Evolutionary conservation across 2,113 vertebrate genomes (phyloP).

Genomic region (Suncus etruscus): DNA sequence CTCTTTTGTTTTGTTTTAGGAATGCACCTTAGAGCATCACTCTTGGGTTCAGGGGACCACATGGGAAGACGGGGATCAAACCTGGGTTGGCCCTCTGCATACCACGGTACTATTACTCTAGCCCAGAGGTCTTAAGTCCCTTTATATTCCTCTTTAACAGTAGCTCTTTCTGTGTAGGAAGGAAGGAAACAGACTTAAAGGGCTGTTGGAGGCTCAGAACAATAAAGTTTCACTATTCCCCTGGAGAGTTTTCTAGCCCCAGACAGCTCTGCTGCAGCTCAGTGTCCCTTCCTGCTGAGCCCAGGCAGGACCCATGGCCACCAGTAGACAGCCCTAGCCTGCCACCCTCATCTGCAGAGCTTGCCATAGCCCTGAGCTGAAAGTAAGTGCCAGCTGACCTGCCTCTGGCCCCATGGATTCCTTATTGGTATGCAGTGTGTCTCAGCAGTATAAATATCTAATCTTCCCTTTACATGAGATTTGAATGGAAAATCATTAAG

Average conservation of each 20-base stretch:
- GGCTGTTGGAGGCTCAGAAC: not conserved
- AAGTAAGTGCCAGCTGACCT: not conserved
- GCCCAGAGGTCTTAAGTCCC: not conserved
- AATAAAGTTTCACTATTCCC: not conserved
- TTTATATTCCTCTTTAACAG: slow-evolving; percentile 52
- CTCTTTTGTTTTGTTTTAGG: no score
- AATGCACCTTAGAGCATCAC: no score
- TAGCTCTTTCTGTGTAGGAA: not conserved
- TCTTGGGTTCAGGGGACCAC: no score
- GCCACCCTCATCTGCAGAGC: not conserved
- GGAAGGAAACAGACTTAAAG: not conserved
- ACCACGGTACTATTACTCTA: no score
- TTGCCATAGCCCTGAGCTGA: not conserved
- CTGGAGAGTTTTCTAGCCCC: not conserved
- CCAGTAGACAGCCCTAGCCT: not conserved
- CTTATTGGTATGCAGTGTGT: slow-evolving; percentile 75
- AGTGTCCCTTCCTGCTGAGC: not conserved
- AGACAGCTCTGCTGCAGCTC: not conserved
- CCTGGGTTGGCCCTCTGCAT: no score
- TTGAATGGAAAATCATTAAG: slow-evolving; percentile 82
- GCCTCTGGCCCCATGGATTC: not conserved
- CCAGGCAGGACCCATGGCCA: not conserved
- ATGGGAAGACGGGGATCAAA: no score
- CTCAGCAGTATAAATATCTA: slow-evolving; percentile 75
- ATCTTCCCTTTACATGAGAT: slow-evolving; percentile 77